Base-by-base conservation (phyloP, 2,113 vertebrate genomes). In the Chaetorhynchus papuensis region DNA sequence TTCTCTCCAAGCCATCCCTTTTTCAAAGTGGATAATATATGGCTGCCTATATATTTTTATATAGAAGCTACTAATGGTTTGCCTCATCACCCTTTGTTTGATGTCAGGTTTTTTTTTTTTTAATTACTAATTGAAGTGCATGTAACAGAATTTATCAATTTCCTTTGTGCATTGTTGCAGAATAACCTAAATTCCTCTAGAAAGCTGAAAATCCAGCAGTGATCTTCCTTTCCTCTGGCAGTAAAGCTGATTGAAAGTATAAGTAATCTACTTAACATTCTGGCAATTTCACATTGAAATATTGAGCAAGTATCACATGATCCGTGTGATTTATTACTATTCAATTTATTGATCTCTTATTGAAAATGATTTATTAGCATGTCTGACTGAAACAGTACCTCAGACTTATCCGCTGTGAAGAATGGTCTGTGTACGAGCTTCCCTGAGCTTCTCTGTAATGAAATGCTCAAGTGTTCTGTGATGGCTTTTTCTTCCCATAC, bases 301-400 rank as follows among this genome's bases (percentile, higher is more conserved):
- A 80, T 53, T 3, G 5, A 93, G 23, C 10, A 72, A 85, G 60
- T 80, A 90, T 35, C 85, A 83, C n/a, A 52, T 45, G 47, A 76
- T 56, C 44, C 84, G 17, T 49, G 45, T 85, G 85, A 90, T 85
- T 83, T 90, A 92, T 85, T 88, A 42, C 49, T 80, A 69, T 83
- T 90, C 71, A 57, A 90, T 93, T 44, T 80, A 95, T 94, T 85
- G 90, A 84, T 86, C 53, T 90, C 31, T 13, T 64, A 82, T 77
- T 94, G 44, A 56, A 71, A 87, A 94, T 79, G 3, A 90, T 92
- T n/a, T 93, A 49, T 83, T 90, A 87, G 15, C 2, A 2, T 60
- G 50, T 60, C 49, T 90, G 44, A 53, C 44, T 47, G 44, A 65
- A 87, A 53, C 0, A 5, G 63, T 86, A 93, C 54, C 16, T 79